Evolutionary conservation across 2,797 vertebrate genomes (phyloP), one percentile per base, ranked within the genome.

Genomic region (Choloepus didactylus): DNA sequence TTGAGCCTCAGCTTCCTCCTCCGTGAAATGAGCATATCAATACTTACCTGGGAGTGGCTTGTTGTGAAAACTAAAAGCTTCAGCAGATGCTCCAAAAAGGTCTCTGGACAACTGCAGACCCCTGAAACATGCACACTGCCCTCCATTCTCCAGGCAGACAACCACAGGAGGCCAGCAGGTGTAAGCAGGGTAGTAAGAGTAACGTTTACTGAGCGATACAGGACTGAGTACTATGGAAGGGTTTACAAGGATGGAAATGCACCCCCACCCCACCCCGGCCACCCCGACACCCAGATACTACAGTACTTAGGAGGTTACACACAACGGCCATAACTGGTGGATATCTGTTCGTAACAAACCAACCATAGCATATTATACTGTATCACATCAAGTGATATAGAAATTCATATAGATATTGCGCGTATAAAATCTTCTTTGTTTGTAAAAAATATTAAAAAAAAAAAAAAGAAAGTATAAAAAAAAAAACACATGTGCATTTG

Each of bases 341-440:
- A 76, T 98, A 99, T 98, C 98, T 98, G 97, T 99, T 99, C 98
- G 84, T 98, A 99, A 98, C 98, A 98, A 98, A 99, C 94, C 96
- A 99, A 99, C 99, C 99, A 98, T 99, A 99, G 98, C 98, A 98
- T 98, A 98, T 98, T 98, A 98, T 98, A 98, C 98, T 97, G 98
- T 98, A 98, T 99, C 99, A 99, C 99, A 98, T 99, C 99, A 98
- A 99, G 98, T 99, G 98, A 99, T 99, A 99, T 98, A 99, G 99
- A 99, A 98, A 99, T 99, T 98, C 98, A 98, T 98, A 98, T 99
- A 99, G 99, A 99, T 99, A 99, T 98, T 98, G 98, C 99, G 97
- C 98, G 98, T 99, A 99, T 99, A 99, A 99, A 99, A 99, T 98
- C 98, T 98, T 98, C 98, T 98, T 44, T 98, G 97, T 97, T 96